Base-by-base conservation (phyloP, 2,113 vertebrate genomes). In the Barbus barbus region DNA sequence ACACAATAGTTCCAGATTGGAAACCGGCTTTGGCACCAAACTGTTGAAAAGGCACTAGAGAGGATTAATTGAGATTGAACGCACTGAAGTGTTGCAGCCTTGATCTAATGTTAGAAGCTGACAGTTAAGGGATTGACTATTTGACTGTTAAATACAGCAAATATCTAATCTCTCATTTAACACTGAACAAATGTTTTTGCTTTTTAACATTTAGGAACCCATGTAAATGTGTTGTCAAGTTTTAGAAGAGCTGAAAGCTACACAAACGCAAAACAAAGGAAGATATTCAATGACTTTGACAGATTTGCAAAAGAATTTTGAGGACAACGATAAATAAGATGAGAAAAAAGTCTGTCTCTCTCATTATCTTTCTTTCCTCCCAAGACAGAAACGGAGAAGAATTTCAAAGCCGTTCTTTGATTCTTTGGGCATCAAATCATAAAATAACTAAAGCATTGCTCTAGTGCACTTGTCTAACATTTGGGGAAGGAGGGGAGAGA, bases 371-470 rank as follows among this genome's bases (percentile, higher is more conserved):
- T 77, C 20, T 20, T 71, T 71, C 60, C 44, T 48, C 36, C 44
- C 16, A 44, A 69, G 16, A 65, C n/a, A 46, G 38, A 80, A 69
- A 81, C 24, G 41, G 41, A 16, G 26, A 53, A 81, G 12, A 20
- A 36, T 81, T 71, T 38, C 44, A 81, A 36, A 71, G 12, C 41
- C 36, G 46, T 71, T 16, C 20, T 36, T 81, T 81, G 46, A 81
- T 44, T 44, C 41, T 44, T 44, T 44, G 9, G 41, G 41, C 9
- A 81, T 36, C 79, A 69, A 48, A 36, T 38, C 41, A 33, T 24
- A 36, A 20, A 2, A 53, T 53, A 38, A 81, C 63, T 48, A 71
- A 67, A 28, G 18, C 5, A 33, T 18, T 81, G 38, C 41, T 81
- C 44, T 48, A 33, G 20, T 33, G 9, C 41, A 12, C 41, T 44